A percentile compares a stretch with the other conserved stretches of the same genome.
Conservation (phyloP, 2,113 vertebrate species). For the Mixornis gularis region DNA sequence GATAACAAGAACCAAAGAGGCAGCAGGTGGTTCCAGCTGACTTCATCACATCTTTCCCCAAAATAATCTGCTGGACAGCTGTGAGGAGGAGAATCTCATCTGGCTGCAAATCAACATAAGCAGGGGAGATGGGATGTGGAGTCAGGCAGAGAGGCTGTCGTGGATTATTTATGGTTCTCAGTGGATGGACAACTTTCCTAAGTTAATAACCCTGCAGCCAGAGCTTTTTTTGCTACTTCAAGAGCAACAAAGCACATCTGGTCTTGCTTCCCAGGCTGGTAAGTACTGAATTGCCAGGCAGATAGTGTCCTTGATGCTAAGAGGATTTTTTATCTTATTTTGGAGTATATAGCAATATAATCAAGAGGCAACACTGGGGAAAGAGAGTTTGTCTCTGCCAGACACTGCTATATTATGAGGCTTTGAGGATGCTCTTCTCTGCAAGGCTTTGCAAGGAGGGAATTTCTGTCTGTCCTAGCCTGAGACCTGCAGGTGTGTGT, state of each 20-base stretch:
- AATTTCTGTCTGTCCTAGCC: neutral
- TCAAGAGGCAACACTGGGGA: neutral
- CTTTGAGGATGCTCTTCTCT: neutral
- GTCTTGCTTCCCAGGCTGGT: neutral
- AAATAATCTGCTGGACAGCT: constrained; percentile 17
- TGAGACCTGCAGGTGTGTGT: neutral
- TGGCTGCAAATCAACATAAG: neutral
- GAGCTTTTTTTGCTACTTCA: neutral
- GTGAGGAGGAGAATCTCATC: neutral
- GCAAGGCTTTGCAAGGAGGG: neutral
- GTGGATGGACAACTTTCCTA: constrained; percentile 25
- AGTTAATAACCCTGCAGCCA: constrained; percentile 9
- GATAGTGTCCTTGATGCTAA: constrained; percentile 17
- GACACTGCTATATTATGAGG: neutral
- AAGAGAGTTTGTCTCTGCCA: neutral
- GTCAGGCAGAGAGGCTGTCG: neutral
- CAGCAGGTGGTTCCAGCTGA: constrained; percentile 34
- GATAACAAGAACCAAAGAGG: neutral
- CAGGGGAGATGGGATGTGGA: neutral
- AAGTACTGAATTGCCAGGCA: neutral
- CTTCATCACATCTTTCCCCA: constrained; percentile 24
- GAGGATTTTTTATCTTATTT: constrained; percentile 30
- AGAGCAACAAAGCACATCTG: constrained; percentile 43
- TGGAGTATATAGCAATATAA: neutral
- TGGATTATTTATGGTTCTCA: constrained; percentile 31